Percentiles rank a stretch among this genome's conserved stretches.
Evolutionary conservation across 2,113 vertebrate species (phyloP).

Genomic region (Eurystomus gularis): DNA sequence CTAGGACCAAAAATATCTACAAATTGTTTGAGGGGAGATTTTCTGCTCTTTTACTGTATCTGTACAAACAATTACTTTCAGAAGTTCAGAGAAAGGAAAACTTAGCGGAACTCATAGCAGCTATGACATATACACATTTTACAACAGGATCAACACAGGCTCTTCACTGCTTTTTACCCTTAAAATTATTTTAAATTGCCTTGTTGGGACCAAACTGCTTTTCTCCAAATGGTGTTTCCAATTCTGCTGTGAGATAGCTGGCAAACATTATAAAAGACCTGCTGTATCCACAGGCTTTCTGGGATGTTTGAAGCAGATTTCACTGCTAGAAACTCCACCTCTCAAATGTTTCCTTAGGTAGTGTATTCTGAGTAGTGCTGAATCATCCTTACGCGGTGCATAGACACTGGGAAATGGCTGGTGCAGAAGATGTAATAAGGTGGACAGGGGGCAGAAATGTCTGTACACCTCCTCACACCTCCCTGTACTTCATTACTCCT

Average conservation of each 20-base stretch:
- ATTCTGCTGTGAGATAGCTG: not conserved
- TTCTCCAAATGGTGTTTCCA: not conserved
- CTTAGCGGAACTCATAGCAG: not conserved
- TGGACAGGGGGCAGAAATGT: not conserved
- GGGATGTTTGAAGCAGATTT: not conserved
- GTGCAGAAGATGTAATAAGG: no score
- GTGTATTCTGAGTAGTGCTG: fast-evolving
- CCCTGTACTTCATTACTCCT: not conserved
- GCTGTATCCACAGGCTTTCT: not conserved
- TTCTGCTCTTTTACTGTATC: not conserved
- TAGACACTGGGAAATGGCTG: fast-evolving
- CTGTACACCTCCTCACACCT: not conserved
- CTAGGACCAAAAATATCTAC: not conserved
- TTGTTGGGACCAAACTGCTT: constrained; percentile 10
- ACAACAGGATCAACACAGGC: not conserved
- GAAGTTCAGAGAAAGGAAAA: constrained; percentile 30
- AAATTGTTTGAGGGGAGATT: not conserved
- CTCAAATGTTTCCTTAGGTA: not conserved
- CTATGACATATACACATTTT: not conserved
- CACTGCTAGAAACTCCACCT: not conserved
- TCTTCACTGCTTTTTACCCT: not conserved
- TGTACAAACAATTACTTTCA: not conserved
- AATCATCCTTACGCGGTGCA: not conserved
- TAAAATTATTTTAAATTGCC: constrained; percentile 11
- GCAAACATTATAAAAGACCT: not conserved